phyloP scores from a whole-genome alignment of 2,888 invertebrate genomes.

The Hydrotaea diabolus region DNA sequence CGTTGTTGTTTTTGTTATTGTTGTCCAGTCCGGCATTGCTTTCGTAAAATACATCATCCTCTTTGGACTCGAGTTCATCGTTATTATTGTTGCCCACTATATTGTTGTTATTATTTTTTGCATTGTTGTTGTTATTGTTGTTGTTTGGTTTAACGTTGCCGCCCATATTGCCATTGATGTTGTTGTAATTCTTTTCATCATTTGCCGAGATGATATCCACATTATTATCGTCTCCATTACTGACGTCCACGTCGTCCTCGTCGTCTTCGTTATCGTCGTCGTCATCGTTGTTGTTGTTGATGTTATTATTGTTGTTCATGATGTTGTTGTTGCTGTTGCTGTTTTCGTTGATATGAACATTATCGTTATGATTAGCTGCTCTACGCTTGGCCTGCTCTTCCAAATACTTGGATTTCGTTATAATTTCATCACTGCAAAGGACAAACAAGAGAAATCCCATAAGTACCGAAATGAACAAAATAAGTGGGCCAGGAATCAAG shows the following conservation, averaged over 20 bases:
- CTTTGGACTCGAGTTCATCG: constrained; percentile 79
- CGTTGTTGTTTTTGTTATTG: constrained; percentile 70
- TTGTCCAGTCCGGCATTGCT: constrained; percentile 84
- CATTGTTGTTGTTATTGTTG: constrained; percentile 76
- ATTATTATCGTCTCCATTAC: constrained; percentile 71
- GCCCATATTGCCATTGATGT: constrained; percentile 48
- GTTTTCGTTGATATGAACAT: constrained; percentile 77
- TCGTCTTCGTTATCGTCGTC: constrained; percentile 72
- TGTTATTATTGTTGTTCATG: constrained; percentile 63
- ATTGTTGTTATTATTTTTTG: constrained; percentile 77
- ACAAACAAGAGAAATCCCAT: neutral
- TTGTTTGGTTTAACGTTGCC: constrained; percentile 35
- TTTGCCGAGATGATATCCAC: constrained; percentile 64
- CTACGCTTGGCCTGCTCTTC: constrained; percentile 82
- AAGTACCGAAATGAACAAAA: constrained; percentile 24
- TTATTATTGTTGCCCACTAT: constrained; percentile 51
- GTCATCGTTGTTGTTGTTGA: constrained; percentile 59
- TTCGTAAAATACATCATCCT: constrained; percentile 88
- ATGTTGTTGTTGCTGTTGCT: constrained; percentile 72
- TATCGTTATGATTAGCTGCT: constrained; percentile 82
- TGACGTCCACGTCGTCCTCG: constrained; percentile 82
- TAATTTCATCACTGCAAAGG: constrained; percentile 80
- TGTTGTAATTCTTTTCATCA: constrained; percentile 65
- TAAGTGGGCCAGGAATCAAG: constrained; percentile 3
- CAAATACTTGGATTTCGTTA: constrained; percentile 81